Base-by-base conservation (phyloP, 92 coral and sea anemone species). In the Phenganax marumi region DNA sequence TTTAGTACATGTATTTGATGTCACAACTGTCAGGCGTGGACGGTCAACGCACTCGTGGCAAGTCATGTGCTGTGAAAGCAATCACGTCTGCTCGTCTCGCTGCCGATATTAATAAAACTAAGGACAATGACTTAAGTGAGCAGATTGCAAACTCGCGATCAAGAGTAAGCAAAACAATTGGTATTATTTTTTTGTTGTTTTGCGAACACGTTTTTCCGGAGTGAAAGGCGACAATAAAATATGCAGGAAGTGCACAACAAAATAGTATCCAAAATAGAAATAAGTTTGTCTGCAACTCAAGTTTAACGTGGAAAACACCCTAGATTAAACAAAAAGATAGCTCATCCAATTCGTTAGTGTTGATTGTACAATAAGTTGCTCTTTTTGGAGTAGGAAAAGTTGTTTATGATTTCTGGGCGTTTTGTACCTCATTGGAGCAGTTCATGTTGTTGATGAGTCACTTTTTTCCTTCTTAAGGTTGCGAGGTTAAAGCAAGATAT, bases 61-160 rank as follows among this genome's bases (percentile, higher is more conserved):
- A 88, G 51, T 90, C 93, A 19, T 83, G 91, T n/a, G 72, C 50
- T 66, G 17, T 25, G 17, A 91, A 95, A 6, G 86, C 97, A 46
- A 89, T 85, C 39, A 82, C 94, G 64, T 93, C 49, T 66, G 25
- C 1, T 3, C 8, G 48, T 57, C 9, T 6, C 56, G 12, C 23
- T 47, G 83, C 61, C 9, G 73, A 63, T 1, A 78, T 71, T 61
- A 24, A 57, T 50, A 46, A 60, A 39, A 53, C 84, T 75, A 94
- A 92, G 60, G 90, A 91, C 22, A 88, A 86, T 58, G 94, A 92
- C 75, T 89, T 95, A 80, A 95, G 89, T 84, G 80, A 81, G 50
- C 97, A 95, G 80, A 95, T 95, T 68, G 79, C 93, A 5, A 93
- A 92, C 86, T 93, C 98, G 6, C 93, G 89, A 54, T 73, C 93